Evolutionary conservation across 2,113 vertebrate genomes (phyloP), one percentile per base, ranked within the genome.

Genomic region (Arothron firmamentum): DNA sequence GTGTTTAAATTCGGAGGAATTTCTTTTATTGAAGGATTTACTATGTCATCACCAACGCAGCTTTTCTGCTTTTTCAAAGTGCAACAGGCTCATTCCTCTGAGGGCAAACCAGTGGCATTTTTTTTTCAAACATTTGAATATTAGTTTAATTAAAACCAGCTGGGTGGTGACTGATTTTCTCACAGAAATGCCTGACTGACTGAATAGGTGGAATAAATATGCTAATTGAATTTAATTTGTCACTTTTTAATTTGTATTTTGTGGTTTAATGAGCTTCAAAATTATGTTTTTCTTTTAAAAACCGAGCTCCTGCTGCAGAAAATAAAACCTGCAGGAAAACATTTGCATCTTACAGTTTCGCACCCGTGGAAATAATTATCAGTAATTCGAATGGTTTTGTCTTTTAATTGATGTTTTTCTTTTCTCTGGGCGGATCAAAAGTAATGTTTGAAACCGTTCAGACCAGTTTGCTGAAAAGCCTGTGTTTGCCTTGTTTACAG

Each of bases 51-150:
- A 38, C 34, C 34, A 38, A 9, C 8, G 34, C 34, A 38, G 34
- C 6, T 38, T 38, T 38, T 38, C 34, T 38, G 34, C 34, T 10
- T 38, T 12, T 38, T 38, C 34, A 12, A 10, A 11, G 11, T 52
- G 4, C 60, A 60, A 18, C 62, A 49, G 41, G 51, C 67, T 59
- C 50, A 56, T 49, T 38, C 47, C 20, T 47, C 4, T 15, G 25
- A 23, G 25, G 34, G 34, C 34, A 38, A 9, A 10, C 8, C 34
- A 38, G 34, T 2, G 3, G 34, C 5, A 31, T 31, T 31, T 65
- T 70, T 52, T 66, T 20, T 7, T 7, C 25, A 38, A 12, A 59
- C 12, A 69, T 70, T 62, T 77, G 34, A 59, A 54, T 72, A 63
- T 62, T 56, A 20, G 41, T 67, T 72, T 66, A n/a, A 54, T 57